Conservation (phyloP, 2,888 invertebrate species). For the Apamea epomidion region DNA sequence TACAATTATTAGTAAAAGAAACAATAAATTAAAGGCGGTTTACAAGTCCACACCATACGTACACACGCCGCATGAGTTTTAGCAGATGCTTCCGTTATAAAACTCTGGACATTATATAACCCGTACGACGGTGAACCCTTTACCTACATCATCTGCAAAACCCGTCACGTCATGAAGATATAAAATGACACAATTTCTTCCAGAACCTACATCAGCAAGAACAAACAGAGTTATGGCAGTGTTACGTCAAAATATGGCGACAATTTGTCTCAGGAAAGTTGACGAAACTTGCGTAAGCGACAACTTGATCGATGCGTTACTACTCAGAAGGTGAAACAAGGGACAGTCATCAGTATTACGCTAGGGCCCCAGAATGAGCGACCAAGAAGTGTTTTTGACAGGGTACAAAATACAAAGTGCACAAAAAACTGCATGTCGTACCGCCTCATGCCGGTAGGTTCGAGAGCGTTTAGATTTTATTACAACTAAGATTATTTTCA, state of each 20-base stretch:
- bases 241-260: constrained; percentile 52
- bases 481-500: no score
- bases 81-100: background rate
- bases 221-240: constrained; percentile 58
- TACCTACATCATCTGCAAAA: constrained; percentile 28
- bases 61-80: background rate
- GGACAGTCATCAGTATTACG: constrained; percentile 70
- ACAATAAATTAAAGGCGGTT: no score
- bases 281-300: constrained; percentile 43
- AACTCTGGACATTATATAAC: background rate
- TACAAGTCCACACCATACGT: no score
- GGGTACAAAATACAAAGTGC: background rate
- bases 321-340: constrained; percentile 72
- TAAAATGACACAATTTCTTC: constrained; percentile 32
- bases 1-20: no score
- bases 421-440: background rate
- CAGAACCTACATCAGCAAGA: constrained; percentile 51
- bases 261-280: constrained; percentile 55
- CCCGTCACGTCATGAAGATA: constrained; percentile 9
- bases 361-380: constrained; percentile 60
- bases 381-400: background rate
- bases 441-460: background rate
- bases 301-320: constrained; percentile 75
- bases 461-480: background rate
- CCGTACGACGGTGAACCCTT: background rate